Evolutionary conservation across 2,113 vertebrate species (phyloP).

Genomic region (Cinclus cinclus): DNA sequence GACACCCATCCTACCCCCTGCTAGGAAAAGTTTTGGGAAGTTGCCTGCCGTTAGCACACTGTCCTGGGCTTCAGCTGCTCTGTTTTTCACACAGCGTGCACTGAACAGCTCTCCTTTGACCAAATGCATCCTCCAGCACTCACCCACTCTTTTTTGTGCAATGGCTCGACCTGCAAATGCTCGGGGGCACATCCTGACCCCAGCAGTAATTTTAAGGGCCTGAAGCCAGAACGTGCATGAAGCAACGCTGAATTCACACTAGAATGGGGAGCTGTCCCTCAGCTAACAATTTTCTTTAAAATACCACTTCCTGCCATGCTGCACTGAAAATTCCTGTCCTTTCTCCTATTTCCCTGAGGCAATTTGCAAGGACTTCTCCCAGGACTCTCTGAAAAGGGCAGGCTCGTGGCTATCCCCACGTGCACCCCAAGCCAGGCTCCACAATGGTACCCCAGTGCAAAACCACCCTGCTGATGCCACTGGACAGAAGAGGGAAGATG

Average conservation of each 20-base stretch:
- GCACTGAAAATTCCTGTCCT: background rate
- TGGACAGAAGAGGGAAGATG: background rate
- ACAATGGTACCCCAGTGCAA: accelerated
- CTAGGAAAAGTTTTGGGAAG: background rate
- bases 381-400: background rate
- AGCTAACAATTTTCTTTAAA: background rate
- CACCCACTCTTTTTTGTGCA: background rate
- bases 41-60: background rate
- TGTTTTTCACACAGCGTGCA: background rate
- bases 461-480: background rate
- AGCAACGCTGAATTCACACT: background rate
- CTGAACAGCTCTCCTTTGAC: background rate
- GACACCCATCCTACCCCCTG: background rate
- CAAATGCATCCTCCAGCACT: background rate
- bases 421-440: background rate
- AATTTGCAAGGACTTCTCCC: background rate
- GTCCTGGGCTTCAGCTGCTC: background rate
- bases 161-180: background rate
- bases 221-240: background rate
- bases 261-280: background rate
- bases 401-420: accelerated
- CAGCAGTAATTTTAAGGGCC: background rate
- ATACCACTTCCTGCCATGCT: background rate
- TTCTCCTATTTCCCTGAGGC: background rate
- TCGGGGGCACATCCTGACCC: background rate